Conservation (phyloP, 2,113 vertebrate genomes). For the Oxyruncus cristatus region DNA sequence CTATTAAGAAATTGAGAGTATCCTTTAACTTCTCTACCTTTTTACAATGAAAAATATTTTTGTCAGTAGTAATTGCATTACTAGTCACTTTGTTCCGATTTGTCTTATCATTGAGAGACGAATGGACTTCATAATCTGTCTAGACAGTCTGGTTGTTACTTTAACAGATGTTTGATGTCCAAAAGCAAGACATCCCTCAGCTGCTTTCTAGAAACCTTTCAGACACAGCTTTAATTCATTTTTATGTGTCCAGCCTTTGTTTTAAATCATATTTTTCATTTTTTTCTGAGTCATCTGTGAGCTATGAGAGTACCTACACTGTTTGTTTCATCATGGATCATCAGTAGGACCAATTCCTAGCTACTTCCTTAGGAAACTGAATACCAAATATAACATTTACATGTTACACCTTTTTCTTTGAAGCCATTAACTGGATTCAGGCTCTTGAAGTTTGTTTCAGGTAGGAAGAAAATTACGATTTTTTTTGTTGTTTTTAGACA, state of each 20-base stretch:
- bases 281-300: neutral
- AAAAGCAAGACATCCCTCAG: slow-evolving; percentile 32
- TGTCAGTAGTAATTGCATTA: slow-evolving; percentile 45
- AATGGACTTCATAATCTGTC: slow-evolving; percentile 37
- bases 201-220: slow-evolving; percentile 14
- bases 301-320: neutral
- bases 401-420: neutral
- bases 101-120: neutral
- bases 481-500: neutral
- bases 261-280: slow-evolving; percentile 37
- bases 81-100: slow-evolving; percentile 17
- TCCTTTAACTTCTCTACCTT: neutral
- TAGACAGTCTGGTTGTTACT: slow-evolving; percentile 24
- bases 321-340: neutral
- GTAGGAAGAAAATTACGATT: neutral
- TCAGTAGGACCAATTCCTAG: neutral
- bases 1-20: neutral
- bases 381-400: neutral
- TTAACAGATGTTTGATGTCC: slow-evolving; percentile 48
- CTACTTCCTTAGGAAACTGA: neutral
- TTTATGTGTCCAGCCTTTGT: slow-evolving; percentile 25
- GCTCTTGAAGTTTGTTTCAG: neutral
- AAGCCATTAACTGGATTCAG: neutral
- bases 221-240: slow-evolving; percentile 5
- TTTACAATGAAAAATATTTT: slow-evolving; percentile 36